Evolutionary conservation across 2,888 invertebrate genomes (phyloP), one percentile per base, ranked within the genome.

Genomic region (Cheiracanthium punctorium): DNA sequence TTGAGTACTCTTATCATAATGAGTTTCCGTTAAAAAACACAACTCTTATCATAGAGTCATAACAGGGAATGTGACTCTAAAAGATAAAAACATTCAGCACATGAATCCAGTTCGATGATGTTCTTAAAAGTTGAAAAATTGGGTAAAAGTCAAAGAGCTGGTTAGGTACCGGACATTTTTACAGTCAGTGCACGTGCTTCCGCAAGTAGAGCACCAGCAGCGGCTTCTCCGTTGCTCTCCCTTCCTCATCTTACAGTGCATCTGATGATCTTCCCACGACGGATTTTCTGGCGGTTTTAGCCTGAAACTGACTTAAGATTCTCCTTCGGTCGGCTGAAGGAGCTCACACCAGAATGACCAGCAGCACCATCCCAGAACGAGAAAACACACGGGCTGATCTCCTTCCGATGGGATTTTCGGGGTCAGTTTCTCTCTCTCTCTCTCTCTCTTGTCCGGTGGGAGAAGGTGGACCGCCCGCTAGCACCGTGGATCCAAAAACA

Each of bases 401-500:
- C 32, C 32, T 33, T 33, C 33, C 32, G 17, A 33, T 37, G 33
- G 67, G 8, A 33, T 33, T n/a, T 20, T 30, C 5, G 20, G 67
- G n/a, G 33, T 67, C 67, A 32, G n/a, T 67, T 67, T 17, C 32
- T 30, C 67, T 32, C 20, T 28, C 17, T 33, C n/a, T n/a, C n/a
- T n/a, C n/a, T 2, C 1, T 67, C 33, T 67, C 67, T n/a, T 33
- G 67, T 67, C 67, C 67, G 67, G 67, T 33, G 75, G 33, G 58
- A 65, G 48, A 28, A 48, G 37, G 12, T 37, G 80, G 71, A 58
- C 58, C 41, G 71, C 76, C 48, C 71, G 77, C 37, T 48, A 82
- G 72, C 82, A 77, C 72, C 77, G 72, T 33, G 28, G 74, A 73
- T 20, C 30, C 24, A n/a, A n/a, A n/a, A n/a, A 30, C 20, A 48